These are phyloP conservation scores for Aleiodes alternator DNA, from an alignment of 2,888 invertebrate species.

Conservation along the genomic window DNA sequence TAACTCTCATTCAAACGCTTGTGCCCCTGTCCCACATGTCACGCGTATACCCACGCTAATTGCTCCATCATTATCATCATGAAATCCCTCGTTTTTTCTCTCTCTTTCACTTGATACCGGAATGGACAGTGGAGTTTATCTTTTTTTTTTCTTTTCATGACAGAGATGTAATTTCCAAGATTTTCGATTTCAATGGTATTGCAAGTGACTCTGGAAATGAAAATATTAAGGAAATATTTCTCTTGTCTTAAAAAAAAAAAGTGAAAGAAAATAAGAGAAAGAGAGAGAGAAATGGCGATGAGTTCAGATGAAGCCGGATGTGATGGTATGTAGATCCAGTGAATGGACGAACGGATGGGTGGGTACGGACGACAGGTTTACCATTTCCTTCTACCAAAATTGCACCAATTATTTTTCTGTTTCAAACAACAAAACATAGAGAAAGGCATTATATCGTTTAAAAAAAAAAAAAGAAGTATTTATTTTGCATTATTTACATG, in stretches of 20 bases:
- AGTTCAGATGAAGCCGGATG: slow-evolving; percentile 41
- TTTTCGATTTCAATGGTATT: not conserved
- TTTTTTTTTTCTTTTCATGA: no score
- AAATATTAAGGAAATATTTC: not conserved
- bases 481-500: slow-evolving; percentile 11
- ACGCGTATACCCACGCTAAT: slow-evolving; percentile 66
- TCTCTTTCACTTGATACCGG: not conserved
- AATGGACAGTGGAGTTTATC: not conserved
- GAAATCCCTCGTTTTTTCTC: not conserved
- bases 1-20: slow-evolving; percentile 14
- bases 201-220: not conserved
- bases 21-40: slow-evolving; percentile 64
- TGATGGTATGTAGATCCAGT: slow-evolving; percentile 48
- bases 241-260: not conserved
- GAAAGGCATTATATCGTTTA: not conserved
- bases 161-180: no score
- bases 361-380: slow-evolving; percentile 34
- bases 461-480: not conserved
- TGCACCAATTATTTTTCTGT: slow-evolving; percentile 15
- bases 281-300: slow-evolving; percentile 18
- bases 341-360: slow-evolving; percentile 46
- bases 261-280: not conserved
- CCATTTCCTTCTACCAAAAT: slow-evolving; percentile 46
- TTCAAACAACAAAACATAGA: slow-evolving; percentile 5
- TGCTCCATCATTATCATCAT: slow-evolving; percentile 61